phyloP scores from a whole-genome alignment of 2,888 invertebrate genomes.

The Eueremaeus valkanovi region DNA sequence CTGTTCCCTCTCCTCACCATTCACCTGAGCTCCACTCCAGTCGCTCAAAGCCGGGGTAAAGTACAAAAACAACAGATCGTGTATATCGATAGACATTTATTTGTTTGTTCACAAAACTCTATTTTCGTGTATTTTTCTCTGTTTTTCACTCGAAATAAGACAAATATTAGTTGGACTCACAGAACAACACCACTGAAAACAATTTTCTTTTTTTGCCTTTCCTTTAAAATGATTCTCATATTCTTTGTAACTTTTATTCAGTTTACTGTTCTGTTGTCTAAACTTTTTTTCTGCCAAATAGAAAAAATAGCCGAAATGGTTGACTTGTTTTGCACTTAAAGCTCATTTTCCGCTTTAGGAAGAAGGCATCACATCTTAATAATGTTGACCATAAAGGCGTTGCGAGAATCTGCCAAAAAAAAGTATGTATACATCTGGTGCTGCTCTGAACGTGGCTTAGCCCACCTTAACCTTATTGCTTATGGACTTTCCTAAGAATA shows the following conservation, averaged over 20 bases:
- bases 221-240: too few relatives aligned
- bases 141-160: neutral
- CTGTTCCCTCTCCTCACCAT: neutral
- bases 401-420: conserved; percentile 21
- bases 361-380: conserved; percentile 21
- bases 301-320: neutral
- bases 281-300: neutral
- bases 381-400: conserved; percentile 35
- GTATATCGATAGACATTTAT: conserved; percentile 23
- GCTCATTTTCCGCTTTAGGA: conserved; percentile 27
- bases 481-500: neutral
- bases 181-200: neutral
- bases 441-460: conserved; percentile 26
- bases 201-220: neutral
- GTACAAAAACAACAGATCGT: conserved; percentile 22
- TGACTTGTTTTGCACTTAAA: conserved; percentile 24
- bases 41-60: neutral
- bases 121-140: neutral
- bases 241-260: neutral
- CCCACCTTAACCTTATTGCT: neutral
- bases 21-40: neutral
- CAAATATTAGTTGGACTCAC: neutral
- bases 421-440: too few relatives aligned
- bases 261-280: neutral
- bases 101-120: neutral